Percentiles rank a stretch among this genome's conserved stretches.
phyloP scores from a whole-genome alignment of 2,797 vertebrate species.

The Myoxocephalus aenaeus region DNA sequence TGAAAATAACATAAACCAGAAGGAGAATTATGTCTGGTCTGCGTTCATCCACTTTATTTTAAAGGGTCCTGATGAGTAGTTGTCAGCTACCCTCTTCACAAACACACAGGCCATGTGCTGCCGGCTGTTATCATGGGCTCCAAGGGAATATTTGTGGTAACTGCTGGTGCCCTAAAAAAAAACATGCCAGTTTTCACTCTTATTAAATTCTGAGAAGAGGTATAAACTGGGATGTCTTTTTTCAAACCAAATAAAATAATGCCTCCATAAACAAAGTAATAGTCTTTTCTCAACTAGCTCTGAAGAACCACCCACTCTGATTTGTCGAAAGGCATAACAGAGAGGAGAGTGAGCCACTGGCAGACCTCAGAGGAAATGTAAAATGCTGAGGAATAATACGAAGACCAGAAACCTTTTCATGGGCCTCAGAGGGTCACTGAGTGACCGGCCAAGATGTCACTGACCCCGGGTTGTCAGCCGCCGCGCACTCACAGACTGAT shows the following conservation, averaged over 20 bases:
- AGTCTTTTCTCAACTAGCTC: constrained; percentile 10
- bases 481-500: constrained; percentile 12
- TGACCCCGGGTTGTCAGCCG: constrained; percentile 37
- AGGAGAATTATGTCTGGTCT: constrained; percentile 58
- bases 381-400: constrained; percentile 30
- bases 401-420: constrained; percentile 34
- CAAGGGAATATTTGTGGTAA: constrained; percentile 60
- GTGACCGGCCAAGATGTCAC: constrained; percentile 48
- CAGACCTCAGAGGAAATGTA: constrained; percentile 17
- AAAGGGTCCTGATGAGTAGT: constrained; percentile 69
- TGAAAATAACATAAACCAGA: constrained; percentile 71
- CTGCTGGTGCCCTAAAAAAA: constrained; percentile 46
- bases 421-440: constrained; percentile 38
- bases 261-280: constrained; percentile 37
- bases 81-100: constrained; percentile 59
- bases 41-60: constrained; percentile 72
- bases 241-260: constrained; percentile 31
- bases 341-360: not conserved
- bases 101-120: constrained; percentile 52
- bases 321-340: constrained; percentile 8
- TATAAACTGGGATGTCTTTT: constrained; percentile 27
- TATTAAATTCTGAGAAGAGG: constrained; percentile 49
- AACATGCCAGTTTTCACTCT: constrained; percentile 35
- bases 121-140: constrained; percentile 57
- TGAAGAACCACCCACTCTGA: constrained; percentile 19